Conservation (phyloP, 1,140 invertebrate genomes). For the Polypedilum vanderplanki region DNA sequence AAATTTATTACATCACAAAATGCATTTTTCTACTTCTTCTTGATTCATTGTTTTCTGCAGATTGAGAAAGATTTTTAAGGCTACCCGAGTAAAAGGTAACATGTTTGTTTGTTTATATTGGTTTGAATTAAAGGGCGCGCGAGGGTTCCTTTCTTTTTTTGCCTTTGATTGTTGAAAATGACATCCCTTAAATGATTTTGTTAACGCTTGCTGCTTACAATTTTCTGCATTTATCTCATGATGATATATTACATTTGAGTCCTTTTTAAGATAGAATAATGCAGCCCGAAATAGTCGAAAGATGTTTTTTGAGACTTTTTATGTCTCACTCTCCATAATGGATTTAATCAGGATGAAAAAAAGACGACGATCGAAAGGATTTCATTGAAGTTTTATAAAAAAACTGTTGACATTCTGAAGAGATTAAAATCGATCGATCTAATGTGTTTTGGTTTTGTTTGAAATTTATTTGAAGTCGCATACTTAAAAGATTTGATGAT, state of each 20-base stretch:
- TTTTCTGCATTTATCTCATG: conserved; percentile 2
- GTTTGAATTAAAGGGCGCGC: conserved; percentile 28
- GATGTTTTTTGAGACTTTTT: background rate
- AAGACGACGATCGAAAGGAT: conserved; percentile 1
- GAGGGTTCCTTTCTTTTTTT: background rate
- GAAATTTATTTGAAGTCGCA: too few relatives aligned
- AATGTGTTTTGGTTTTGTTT: background rate
- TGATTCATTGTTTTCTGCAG: background rate
- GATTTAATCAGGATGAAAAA: conserved; percentile 7
- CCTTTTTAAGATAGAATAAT: too few relatives aligned
- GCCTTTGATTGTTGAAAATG: background rate
- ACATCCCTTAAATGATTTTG: conserved; percentile 27
- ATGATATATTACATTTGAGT: background rate
- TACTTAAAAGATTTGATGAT: too few relatives aligned
- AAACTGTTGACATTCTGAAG: background rate
- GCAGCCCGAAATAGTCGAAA: background rate
- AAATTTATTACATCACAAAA: conserved; percentile 25
- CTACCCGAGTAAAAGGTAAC: background rate
- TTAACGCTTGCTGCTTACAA: conserved; percentile 15
- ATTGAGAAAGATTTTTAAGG: conserved; percentile 5
- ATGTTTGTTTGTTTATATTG: conserved; percentile 28
- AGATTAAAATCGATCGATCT: conserved; percentile 18
- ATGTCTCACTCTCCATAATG: background rate
- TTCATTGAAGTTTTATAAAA: background rate
- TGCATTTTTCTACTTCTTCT: background rate